Percentiles rank a stretch among this genome's conserved stretches.
These are phyloP conservation scores for Drosophila fuyamai DNA, from an alignment of 1,140 invertebrate species.

Conservation along the genomic window DNA sequence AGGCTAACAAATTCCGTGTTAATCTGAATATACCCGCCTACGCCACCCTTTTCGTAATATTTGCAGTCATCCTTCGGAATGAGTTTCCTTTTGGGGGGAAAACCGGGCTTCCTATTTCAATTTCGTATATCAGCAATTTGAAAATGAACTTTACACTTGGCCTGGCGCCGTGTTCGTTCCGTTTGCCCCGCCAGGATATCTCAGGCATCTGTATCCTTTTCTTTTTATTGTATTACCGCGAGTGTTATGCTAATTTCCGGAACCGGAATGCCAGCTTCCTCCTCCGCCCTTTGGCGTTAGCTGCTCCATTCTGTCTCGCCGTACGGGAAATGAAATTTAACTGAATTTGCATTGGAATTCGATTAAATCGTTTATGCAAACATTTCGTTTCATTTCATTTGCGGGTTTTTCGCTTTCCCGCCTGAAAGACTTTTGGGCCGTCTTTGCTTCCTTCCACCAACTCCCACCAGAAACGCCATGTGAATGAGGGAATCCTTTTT, in stretches of 20 bases:
- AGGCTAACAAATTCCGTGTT: neutral
- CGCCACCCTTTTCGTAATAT: slow-evolving; percentile 8
- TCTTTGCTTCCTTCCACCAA: slow-evolving; percentile 14
- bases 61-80: slow-evolving; percentile 6
- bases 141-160: slow-evolving; percentile 70
- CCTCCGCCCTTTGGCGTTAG: neutral
- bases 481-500: slow-evolving; percentile 73
- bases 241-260: slow-evolving; percentile 84
- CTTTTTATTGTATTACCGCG: slow-evolving; percentile 81
- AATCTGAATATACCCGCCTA: neutral
- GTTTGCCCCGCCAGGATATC: slow-evolving; percentile 41
- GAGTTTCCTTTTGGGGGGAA: slow-evolving; percentile 42
- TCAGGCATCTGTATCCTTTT: slow-evolving; percentile 73
- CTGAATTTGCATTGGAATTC: slow-evolving; percentile 85
- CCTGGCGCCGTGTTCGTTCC: slow-evolving; percentile 31
- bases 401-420: slow-evolving; percentile 75
- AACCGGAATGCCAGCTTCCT: slow-evolving; percentile 51
- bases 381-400: slow-evolving; percentile 84
- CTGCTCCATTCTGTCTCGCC: slow-evolving; percentile 39
- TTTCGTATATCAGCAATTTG: slow-evolving; percentile 75
- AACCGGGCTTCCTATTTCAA: slow-evolving; percentile 75
- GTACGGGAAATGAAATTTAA: slow-evolving; percentile 84
- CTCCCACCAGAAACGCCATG: slow-evolving; percentile 23
- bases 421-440: slow-evolving; percentile 45
- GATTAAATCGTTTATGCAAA: slow-evolving; percentile 85